These are phyloP conservation scores for Lota lota DNA, from an alignment of 2,113 vertebrate species.

Conservation along the genomic window DNA sequence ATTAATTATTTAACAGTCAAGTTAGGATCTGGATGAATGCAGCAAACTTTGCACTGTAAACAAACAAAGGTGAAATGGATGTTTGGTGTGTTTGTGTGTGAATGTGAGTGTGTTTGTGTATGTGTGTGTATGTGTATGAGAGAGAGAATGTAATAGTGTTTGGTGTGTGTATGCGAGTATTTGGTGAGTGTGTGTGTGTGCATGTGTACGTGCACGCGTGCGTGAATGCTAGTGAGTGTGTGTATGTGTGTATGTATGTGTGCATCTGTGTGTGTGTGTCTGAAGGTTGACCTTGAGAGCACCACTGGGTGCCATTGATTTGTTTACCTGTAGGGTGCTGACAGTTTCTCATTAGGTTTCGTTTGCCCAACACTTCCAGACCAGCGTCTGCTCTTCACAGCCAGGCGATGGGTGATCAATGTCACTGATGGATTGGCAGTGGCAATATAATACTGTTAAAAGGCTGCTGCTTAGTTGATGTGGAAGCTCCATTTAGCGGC, in stretches of 20 bases:
- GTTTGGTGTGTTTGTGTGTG: constrained; percentile 9
- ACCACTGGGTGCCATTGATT: constrained; percentile 76
- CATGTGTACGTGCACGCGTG: constrained; percentile 13
- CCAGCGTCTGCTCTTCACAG: constrained; percentile 57
- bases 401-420: constrained; percentile 67
- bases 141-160: too few relatives aligned
- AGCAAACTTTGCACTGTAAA: too few relatives aligned
- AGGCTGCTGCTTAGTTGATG: constrained; percentile 61
- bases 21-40: not conserved
- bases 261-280: constrained; percentile 14
- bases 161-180: too few relatives aligned
- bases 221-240: not conserved
- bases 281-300: constrained; percentile 67
- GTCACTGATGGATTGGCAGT: constrained; percentile 65
- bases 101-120: not conserved
- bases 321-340: constrained; percentile 74
- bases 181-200: not conserved
- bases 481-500: constrained; percentile 56
- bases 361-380: constrained; percentile 71
- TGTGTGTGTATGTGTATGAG: not conserved
- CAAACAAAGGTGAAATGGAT: not conserved
- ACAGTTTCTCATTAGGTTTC: constrained; percentile 78
- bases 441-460: constrained; percentile 65
- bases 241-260: not conserved
- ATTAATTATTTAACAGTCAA: not conserved